Evolutionary conservation across 2,888 invertebrate genomes (phyloP), one percentile per base, ranked within the genome.

Genomic region (Ectobius pallidus): DNA sequence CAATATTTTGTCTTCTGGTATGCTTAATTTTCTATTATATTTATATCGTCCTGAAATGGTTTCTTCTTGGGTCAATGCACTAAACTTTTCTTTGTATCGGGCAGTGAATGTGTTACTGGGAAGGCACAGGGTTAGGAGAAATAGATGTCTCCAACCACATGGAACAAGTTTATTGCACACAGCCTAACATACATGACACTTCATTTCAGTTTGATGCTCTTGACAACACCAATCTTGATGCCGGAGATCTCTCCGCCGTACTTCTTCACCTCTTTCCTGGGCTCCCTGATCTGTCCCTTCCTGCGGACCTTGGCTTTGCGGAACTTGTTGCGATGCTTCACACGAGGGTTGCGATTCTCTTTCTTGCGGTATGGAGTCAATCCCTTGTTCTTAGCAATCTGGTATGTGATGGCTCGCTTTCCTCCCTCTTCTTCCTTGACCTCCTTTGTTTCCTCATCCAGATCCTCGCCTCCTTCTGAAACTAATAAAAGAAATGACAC

Each of bases 301-400:
- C 97, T 91, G 72, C 96, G 90, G 77, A 97, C 94, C 78, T 93
- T 89, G 0, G 98, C 98, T 83, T 96, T 97, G 75, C 93, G 89
- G 83, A 91, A 99, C 82, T 97, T 97, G 78, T 92, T 91, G 78
- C 94, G 91, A 82, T 98, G 94, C 82, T 97, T 97, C 4, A 99
- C 97, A 79, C 99, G 89, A 0, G 98, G 98, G 87, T 99, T 98
- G 75, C 96, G 89, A 78, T 91, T 89, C 80, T 96, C 96, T 83
- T 96, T 97, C 84, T 95, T 97, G 76, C 96, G 90, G 77, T 92
- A 88, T 0, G 97, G 95, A 44, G 92, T 96, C 20, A 98, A 86
- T 18, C 98, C 98, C 83, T 96, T 97, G 81, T 99, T 99, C 83
- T 98, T 98, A 22, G 93, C 92, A 81, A 98, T 98, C 87, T 97